Evolutionary conservation across 2,888 invertebrate species (phyloP), one percentile per base, ranked within the genome.

Genomic region (Synergus japonicus): DNA sequence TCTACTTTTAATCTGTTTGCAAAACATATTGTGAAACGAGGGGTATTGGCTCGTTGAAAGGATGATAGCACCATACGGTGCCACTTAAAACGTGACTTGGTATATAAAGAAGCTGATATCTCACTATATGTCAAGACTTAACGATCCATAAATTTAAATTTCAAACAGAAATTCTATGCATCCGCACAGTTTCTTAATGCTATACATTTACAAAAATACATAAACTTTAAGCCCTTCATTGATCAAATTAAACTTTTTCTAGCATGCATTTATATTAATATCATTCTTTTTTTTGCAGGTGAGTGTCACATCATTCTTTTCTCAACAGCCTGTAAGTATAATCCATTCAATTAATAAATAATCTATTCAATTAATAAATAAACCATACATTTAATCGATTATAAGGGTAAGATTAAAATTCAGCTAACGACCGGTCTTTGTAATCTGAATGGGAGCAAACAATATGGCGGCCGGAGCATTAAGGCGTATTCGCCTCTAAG

Each of bases 401-500:
- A 44, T 10, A 10, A 44, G 3, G 7, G 10, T 10, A 44, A 44
- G 10, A 44, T 9, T 44, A 10, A 44, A 44, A 44, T 44, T 44
- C 44, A 10, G 49, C 66, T 79, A 78, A 81, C 81, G 79, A 81
- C 79, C 77, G 13, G 13, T 22, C 12, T 63, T 63, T 2, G 22
- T 13, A 13, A 63, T 29, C 18, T 63, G 63, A 60, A 60, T 12
- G 22, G 60, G 22, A 63, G 63, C 29, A 67, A 46, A 46, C 79
- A 82, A 83, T 78, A 82, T 81, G 82, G 83, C 82, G 79, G 77
- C 81, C 79, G 79, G 77, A 73, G 79, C 78, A 78, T 78, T 79
- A 41, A 78, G 76, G 73, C 81, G 77, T 65, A 66, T 76, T 81
- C 81, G 79, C 81, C 82, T 83, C 81, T 81, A 67, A 82, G 79